Conservation (phyloP, 1,140 invertebrate species). For the Choristoneura fumiferana region DNA sequence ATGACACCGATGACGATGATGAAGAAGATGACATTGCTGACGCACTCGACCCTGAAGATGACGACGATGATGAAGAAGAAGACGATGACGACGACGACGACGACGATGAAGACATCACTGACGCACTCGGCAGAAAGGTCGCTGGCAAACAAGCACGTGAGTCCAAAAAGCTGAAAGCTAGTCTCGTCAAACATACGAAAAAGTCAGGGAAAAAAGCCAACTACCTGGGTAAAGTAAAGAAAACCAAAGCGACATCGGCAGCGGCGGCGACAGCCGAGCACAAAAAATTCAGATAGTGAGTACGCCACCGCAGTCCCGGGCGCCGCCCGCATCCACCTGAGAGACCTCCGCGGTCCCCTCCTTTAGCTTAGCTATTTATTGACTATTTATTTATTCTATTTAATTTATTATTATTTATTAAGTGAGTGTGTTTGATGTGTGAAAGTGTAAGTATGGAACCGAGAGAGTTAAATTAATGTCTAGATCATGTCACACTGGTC, state of each 20-base stretch:
- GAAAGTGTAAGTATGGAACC: conserved; percentile 70
- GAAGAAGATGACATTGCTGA: conserved; percentile 81
- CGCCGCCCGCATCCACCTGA: conserved; percentile 64
- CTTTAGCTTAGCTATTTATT: conserved; percentile 77
- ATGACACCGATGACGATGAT: conserved; percentile 80
- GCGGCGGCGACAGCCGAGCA: conserved; percentile 63
- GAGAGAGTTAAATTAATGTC: conserved; percentile 75
- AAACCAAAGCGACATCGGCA: conserved; percentile 70
- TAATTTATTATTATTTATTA: conserved; percentile 76
- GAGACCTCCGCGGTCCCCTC: conserved; percentile 63
- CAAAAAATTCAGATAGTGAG: conserved; percentile 78
- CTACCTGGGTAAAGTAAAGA: conserved; percentile 70
- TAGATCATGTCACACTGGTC: conserved; percentile 77
- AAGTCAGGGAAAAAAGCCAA: conserved; percentile 79
- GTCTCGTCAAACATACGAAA: conserved; percentile 75
- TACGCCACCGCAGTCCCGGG: conserved; percentile 46
- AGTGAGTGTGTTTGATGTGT: conserved; percentile 73
- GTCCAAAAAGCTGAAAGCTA: conserved; percentile 84
- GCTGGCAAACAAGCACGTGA: conserved; percentile 84
- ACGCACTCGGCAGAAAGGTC: conserved; percentile 80
- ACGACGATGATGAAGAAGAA: conserved; percentile 81
- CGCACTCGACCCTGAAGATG: conserved; percentile 79
- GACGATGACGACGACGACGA: conserved; percentile 86
- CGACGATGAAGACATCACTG: conserved; percentile 81
- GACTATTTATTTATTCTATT: conserved; percentile 78